Evolutionary conservation across 2,888 invertebrate species (phyloP).

Genomic region (Spodoptera picta): DNA sequence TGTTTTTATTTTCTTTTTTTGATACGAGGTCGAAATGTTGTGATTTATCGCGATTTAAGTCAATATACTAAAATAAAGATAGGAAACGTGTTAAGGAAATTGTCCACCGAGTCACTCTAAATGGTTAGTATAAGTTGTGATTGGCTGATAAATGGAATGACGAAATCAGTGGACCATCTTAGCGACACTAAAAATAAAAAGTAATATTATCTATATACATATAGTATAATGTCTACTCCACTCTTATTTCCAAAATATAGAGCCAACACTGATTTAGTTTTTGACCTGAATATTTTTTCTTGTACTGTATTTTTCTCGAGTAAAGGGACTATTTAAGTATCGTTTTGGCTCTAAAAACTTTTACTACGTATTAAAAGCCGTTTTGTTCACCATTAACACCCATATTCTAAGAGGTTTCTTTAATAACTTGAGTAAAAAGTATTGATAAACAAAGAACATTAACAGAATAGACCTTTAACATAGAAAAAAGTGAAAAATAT

Average conservation of each 20-base stretch:
- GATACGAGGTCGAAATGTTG: conserved; percentile 46
- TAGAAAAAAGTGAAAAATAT: too few species aligned
- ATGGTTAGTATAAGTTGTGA: conserved; percentile 25
- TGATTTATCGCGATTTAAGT: conserved; percentile 29
- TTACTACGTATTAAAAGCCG: not conserved
- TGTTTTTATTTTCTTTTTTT: conserved; percentile 23
- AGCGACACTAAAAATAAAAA: conserved; percentile 22
- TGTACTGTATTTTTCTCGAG: conserved; percentile 9
- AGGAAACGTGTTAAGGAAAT: conserved; percentile 21
- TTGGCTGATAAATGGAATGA: conserved; percentile 13
- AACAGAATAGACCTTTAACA: not conserved
- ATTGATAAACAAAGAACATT: not conserved
- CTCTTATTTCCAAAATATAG: not conserved
- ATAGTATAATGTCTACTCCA: conserved; percentile 10
- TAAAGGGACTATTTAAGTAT: conserved; percentile 5
- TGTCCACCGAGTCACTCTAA: conserved; percentile 20
- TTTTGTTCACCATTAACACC: conserved; percentile 8
- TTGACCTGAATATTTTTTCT: not conserved
- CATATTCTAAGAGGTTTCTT: conserved; percentile 16
- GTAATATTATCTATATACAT: conserved; percentile 19
- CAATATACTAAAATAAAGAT: conserved; percentile 19
- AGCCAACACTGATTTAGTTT: not conserved
- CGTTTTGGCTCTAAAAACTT: not conserved
- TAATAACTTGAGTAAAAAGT: not conserved
- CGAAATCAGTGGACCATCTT: conserved; percentile 14